Conservation (phyloP, 2,888 invertebrate genomes). For the Brachyptera putata region DNA sequence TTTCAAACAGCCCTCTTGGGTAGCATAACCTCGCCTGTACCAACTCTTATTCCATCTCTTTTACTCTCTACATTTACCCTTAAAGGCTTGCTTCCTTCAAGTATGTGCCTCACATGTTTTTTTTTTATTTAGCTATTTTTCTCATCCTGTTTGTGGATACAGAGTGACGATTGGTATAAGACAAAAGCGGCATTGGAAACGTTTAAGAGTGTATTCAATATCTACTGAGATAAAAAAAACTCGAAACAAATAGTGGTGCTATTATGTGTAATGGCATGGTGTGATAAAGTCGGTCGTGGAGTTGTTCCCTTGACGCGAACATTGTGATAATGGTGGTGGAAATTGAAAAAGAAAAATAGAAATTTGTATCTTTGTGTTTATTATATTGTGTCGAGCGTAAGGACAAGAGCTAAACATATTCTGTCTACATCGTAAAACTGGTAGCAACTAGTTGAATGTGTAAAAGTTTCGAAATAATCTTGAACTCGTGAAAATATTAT, state of each 20-base stretch:
- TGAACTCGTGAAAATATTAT: too few species aligned
- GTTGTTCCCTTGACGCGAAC: not conserved
- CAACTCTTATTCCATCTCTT: conserved; percentile 30
- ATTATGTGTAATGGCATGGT: conserved; percentile 5
- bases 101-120: too few species aligned
- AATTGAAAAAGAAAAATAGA: not conserved
- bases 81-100: not conserved
- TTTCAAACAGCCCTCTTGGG: conserved; percentile 54
- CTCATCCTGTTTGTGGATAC: not conserved
- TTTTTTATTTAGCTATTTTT: too few species aligned
- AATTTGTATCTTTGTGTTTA: not conserved
- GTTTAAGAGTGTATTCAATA: not conserved
- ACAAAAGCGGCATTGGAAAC: not conserved
- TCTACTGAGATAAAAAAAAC: too few species aligned
- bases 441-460: too few species aligned
- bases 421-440: not conserved
- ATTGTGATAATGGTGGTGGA: not conserved
- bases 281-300: not conserved
- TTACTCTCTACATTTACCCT: conserved; percentile 43
- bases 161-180: not conserved
- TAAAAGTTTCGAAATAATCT: too few species aligned
- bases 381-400: too few species aligned
- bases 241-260: too few species aligned
- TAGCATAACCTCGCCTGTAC: conserved; percentile 47
- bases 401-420: too few species aligned